phyloP scores from a whole-genome alignment of 2,113 vertebrate genomes.

The Aegithalos caudatus region DNA sequence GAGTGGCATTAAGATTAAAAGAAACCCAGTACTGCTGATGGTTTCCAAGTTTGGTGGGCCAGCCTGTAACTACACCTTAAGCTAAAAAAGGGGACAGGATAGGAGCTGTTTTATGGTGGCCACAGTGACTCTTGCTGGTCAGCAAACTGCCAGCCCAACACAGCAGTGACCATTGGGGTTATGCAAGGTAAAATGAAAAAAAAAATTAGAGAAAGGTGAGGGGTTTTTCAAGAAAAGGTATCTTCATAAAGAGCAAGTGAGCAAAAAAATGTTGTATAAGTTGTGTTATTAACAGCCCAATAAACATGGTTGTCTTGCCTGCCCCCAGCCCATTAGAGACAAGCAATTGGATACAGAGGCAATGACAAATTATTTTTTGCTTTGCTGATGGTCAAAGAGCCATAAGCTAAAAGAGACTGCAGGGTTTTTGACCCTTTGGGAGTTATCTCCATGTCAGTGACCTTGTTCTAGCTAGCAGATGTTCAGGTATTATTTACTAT shows the following conservation, averaged over 20 bases:
- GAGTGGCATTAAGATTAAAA: background rate
- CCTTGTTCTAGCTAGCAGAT: slow-evolving; percentile 58
- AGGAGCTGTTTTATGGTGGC: background rate
- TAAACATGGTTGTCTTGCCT: background rate
- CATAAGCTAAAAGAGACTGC: background rate
- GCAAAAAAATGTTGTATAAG: slow-evolving; percentile 4
- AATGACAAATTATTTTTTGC: background rate
- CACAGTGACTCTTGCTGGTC: rapidly evolving
- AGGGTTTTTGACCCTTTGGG: background rate
- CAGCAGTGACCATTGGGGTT: background rate
- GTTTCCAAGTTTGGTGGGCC: background rate
- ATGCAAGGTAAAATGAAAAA: background rate
- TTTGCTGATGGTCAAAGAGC: background rate
- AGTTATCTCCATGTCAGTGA: slow-evolving; percentile 40
- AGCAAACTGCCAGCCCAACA: background rate
- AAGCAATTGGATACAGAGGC: background rate
- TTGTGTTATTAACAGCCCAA: slow-evolving; percentile 1
- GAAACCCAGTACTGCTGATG: background rate
- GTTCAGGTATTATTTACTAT: slow-evolving; percentile 68
- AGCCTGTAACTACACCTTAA: background rate
- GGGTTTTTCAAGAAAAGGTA: background rate
- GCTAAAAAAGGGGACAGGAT: background rate
- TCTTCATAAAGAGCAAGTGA: background rate
- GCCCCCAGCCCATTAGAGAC: background rate
- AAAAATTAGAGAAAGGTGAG: background rate